Percentiles rank a stretch among this genome's conserved stretches.
Evolutionary conservation across 2,113 vertebrate genomes (phyloP).

Genomic region (Chiloscyllium plagiosum): DNA sequence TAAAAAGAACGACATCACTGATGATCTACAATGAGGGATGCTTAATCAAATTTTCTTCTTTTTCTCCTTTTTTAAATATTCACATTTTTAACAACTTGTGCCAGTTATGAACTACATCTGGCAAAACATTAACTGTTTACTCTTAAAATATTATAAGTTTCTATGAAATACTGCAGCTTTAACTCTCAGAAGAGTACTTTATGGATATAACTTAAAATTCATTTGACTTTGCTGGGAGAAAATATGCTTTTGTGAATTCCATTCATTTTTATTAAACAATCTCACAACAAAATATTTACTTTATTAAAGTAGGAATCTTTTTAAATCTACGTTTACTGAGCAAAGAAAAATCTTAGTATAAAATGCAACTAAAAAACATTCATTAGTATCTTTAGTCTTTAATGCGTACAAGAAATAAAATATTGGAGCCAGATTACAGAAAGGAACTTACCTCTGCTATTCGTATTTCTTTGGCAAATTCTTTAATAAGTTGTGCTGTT

Average conservation of each 20-base stretch:
- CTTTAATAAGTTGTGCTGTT: slow-evolving; percentile 95
- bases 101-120: neutral
- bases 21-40: neutral
- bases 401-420: neutral
- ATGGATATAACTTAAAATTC: slow-evolving; percentile 12
- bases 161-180: slow-evolving; percentile 32
- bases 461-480: slow-evolving; percentile 97
- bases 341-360: neutral
- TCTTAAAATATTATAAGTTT: slow-evolving; percentile 8
- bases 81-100: slow-evolving; percentile 29
- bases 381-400: neutral
- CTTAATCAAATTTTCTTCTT: slow-evolving; percentile 22
- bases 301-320: neutral
- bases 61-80: neutral
- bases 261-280: neutral
- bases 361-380: neutral
- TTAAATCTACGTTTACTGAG: neutral
- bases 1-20: slow-evolving; percentile 32
- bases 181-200: neutral
- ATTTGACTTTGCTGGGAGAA: neutral
- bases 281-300: neutral
- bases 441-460: slow-evolving; percentile 77
- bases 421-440: slow-evolving; percentile 23
- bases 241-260: neutral
- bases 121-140: neutral